A percentile compares a stretch with the other conserved stretches of the same genome.
These are phyloP conservation scores for Carposina sasakii DNA, from an alignment of 1,140 invertebrate genomes.

Conservation along the genomic window DNA sequence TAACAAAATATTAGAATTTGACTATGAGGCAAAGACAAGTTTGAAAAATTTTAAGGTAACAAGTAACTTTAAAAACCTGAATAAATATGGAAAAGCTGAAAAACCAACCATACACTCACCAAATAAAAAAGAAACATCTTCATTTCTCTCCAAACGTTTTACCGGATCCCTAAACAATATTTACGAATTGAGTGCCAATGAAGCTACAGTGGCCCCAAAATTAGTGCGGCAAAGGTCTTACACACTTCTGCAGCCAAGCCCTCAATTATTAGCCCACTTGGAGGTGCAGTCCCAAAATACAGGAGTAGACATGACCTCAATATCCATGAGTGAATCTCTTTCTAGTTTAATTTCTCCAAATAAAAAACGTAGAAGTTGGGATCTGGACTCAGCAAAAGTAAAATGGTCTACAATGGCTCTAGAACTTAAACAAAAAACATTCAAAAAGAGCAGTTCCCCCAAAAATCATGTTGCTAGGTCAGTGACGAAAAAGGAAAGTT, in stretches of 20 bases:
- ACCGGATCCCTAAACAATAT: constrained; percentile 66
- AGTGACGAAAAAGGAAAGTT: constrained; percentile 25
- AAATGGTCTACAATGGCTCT: constrained; percentile 59
- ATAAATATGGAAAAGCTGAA: no score
- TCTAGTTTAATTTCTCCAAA: constrained; percentile 39
- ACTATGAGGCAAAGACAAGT: no score
- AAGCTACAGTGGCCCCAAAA: constrained; percentile 48
- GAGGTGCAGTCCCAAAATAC: constrained; percentile 66
- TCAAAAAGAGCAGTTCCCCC: no score
- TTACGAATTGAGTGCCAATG: constrained; percentile 43
- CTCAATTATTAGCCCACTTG: constrained; percentile 74
- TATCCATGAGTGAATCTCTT: constrained; percentile 61
- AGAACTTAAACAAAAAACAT: constrained; percentile 51
- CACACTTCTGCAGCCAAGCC: constrained; percentile 75
- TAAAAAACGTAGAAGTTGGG: constrained; percentile 71
- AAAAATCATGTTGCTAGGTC: constrained; percentile 19
- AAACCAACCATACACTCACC: neutral
- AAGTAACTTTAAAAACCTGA: no score
- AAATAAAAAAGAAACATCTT: constrained; percentile 26
- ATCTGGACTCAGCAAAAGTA: constrained; percentile 61
- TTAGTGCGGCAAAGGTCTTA: constrained; percentile 77
- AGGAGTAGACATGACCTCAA: constrained; percentile 67
- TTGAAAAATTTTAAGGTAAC: no score
- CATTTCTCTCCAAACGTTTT: constrained; percentile 60
- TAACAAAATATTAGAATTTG: no score